These are phyloP conservation scores for Pentalonia nigronervosa DNA, from an alignment of 1,140 invertebrate species.

Conservation along the genomic window DNA sequence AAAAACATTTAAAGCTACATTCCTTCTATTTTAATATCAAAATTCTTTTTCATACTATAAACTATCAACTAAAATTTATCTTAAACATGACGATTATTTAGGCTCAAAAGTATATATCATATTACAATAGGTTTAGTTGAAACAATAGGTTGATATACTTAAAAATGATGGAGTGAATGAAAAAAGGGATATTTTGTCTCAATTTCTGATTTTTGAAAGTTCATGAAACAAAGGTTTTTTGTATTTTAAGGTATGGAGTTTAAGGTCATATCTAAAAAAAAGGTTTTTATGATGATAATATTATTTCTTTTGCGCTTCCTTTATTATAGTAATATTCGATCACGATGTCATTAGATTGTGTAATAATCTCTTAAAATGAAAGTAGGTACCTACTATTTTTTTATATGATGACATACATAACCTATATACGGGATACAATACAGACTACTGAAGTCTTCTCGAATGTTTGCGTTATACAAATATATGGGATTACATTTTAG, in stretches of 20 bases:
- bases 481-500: not conserved
- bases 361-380: not conserved
- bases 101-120: not conserved
- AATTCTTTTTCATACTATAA: not conserved
- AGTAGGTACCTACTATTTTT: not conserved
- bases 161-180: not conserved
- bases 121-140: not conserved
- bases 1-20: not conserved
- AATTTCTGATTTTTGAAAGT: not conserved
- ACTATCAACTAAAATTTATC: not conserved
- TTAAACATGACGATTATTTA: not conserved
- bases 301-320: not conserved
- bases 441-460: not conserved
- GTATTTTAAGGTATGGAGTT: not conserved
- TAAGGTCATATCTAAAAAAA: not conserved
- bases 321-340: not conserved
- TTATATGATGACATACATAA: not conserved
- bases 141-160: not conserved
- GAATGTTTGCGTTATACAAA: not conserved
- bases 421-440: not conserved
- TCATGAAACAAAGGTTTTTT: slow-evolving; percentile 5
- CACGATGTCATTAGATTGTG: not conserved
- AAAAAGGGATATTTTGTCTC: not conserved
- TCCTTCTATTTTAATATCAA: not conserved
- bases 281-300: slow-evolving; percentile 20